phyloP scores from a whole-genome alignment of 1,140 invertebrate genomes.

The Limonius californicus region DNA sequence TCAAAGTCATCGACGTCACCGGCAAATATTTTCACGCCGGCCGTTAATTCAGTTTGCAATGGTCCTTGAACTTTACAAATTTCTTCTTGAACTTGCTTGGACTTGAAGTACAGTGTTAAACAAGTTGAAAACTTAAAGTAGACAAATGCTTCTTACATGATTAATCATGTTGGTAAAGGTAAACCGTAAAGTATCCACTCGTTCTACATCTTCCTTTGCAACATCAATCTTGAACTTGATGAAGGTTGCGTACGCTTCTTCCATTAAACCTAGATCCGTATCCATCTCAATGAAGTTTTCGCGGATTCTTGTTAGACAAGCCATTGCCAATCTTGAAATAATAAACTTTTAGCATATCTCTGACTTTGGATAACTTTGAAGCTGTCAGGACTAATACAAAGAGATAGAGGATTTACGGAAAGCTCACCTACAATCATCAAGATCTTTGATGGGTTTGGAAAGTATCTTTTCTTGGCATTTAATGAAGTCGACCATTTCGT shows the following conservation, averaged over 20 bases:
- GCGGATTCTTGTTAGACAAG: constrained; percentile 69
- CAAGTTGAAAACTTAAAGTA: too few relatives aligned
- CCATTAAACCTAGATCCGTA: constrained; percentile 67
- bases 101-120: constrained; percentile 47
- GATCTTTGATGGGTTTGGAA: constrained; percentile 61
- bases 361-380: too few relatives aligned
- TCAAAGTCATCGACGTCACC: constrained; percentile 68
- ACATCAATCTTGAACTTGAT: constrained; percentile 67
- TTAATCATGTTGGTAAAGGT: constrained; percentile 73
- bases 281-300: constrained; percentile 74
- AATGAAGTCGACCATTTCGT: constrained; percentile 65
- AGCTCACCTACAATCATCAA: constrained; percentile 67
- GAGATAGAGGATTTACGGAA: too few relatives aligned
- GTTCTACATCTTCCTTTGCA: constrained; percentile 72
- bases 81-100: constrained; percentile 64
- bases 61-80: constrained; percentile 75
- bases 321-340: constrained; percentile 60
- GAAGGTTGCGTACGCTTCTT: constrained; percentile 75
- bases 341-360: background rate
- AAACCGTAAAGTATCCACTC: constrained; percentile 71
- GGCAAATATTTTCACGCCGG: constrained; percentile 65
- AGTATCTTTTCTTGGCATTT: constrained; percentile 63
- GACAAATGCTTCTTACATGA: constrained; percentile 57
- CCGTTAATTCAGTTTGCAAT: constrained; percentile 65
- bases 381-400: too few relatives aligned